Conservation (phyloP, 1,140 invertebrate species). For the Diplogasteroides magnus region DNA sequence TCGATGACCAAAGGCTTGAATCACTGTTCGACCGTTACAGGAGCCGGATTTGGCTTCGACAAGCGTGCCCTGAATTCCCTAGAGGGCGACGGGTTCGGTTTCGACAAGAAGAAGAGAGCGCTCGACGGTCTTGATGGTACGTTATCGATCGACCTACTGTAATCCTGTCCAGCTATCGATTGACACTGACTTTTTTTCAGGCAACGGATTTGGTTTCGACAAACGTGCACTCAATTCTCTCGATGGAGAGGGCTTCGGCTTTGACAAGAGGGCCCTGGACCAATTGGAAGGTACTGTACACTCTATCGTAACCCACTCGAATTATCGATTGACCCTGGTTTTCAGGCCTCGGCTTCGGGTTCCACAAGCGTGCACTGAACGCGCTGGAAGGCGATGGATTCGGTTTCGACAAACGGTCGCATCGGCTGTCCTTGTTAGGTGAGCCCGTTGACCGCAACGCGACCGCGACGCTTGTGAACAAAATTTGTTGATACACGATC, state of each 20-base stretch:
- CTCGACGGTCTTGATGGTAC: slow-evolving; percentile 20
- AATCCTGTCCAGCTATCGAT: no score
- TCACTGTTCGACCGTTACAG: no score
- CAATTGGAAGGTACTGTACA: background rate
- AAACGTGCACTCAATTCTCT: slow-evolving; percentile 17
- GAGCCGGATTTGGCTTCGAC: slow-evolving; percentile 5
- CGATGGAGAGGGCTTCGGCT: slow-evolving; percentile 23
- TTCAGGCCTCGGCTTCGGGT: no score
- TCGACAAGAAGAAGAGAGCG: slow-evolving; percentile 11
- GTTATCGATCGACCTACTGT: no score
- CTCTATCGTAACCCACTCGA: background rate
- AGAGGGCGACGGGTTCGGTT: background rate
- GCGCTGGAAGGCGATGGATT: slow-evolving; percentile 9
- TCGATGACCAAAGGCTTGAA: no score
- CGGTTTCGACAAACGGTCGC: slow-evolving; percentile 7
- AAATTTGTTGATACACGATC: no score
- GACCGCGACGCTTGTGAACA: no score
- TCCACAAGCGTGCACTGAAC: slow-evolving; percentile 7
- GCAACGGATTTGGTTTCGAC: slow-evolving; percentile 16
- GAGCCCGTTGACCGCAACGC: no score
- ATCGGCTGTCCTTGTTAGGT: no score
- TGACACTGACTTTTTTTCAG: background rate
- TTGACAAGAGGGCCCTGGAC: slow-evolving; percentile 20
- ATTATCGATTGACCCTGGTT: background rate
- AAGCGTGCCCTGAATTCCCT: slow-evolving; percentile 4